Percentiles rank a stretch among this genome's conserved stretches.
Conservation (phyloP, 2,113 vertebrate species). For the Mugil cephalus region DNA sequence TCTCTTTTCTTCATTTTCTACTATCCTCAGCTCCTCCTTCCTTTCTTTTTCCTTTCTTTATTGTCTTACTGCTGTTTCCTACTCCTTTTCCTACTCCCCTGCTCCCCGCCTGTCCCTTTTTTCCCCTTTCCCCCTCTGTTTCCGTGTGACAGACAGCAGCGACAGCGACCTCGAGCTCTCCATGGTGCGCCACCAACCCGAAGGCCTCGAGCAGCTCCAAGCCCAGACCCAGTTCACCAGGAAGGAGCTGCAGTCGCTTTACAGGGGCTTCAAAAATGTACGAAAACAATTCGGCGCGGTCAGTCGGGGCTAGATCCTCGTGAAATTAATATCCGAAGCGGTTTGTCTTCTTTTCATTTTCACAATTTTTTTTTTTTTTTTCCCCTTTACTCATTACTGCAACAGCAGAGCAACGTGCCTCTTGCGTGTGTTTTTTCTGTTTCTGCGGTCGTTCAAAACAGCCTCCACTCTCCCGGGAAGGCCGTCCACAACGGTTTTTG, state of each 20-base stretch:
- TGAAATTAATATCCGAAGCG: too few relatives aligned
- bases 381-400: not conserved
- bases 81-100: slow-evolving; percentile 23
- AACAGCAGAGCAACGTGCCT: not conserved
- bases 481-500: too few relatives aligned
- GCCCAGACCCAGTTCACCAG: slow-evolving; percentile 94
- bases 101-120: not conserved
- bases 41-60: slow-evolving; percentile 38
- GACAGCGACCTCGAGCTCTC: slow-evolving; percentile 93
- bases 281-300: slow-evolving; percentile 53
- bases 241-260: slow-evolving; percentile 94
- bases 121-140: slow-evolving; percentile 31
- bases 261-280: slow-evolving; percentile 97
- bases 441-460: too few relatives aligned
- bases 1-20: slow-evolving; percentile 30
- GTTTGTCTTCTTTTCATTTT: not conserved
- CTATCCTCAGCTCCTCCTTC: slow-evolving; percentile 2
- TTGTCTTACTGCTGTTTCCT: slow-evolving; percentile 42
- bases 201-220: slow-evolving; percentile 93
- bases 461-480: not conserved
- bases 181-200: slow-evolving; percentile 90
- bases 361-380: too few relatives aligned
- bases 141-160: slow-evolving; percentile 84
- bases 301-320: not conserved
- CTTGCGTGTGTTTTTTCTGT: too few relatives aligned